These are phyloP conservation scores for Dicranocentrus wangi DNA, from an alignment of 2,888 invertebrate genomes.

Conservation along the genomic window DNA sequence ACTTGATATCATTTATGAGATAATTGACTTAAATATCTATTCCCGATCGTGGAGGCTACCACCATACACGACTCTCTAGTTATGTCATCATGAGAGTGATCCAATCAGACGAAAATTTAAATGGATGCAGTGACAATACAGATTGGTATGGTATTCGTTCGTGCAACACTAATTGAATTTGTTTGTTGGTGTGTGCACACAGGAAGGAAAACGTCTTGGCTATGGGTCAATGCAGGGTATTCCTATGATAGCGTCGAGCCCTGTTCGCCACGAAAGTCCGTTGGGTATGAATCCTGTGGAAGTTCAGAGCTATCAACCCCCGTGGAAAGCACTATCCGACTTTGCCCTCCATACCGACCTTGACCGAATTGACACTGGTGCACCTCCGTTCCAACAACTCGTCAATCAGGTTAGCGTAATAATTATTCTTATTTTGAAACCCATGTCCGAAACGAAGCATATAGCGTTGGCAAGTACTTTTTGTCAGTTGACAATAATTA, in stretches of 20 bases:
- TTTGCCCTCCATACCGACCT: conserved; percentile 96
- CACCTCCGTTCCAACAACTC: conserved; percentile 95
- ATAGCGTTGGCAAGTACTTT: neutral
- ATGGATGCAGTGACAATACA: neutral
- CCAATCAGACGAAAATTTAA: conserved; percentile 25
- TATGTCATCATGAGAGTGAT: no score
- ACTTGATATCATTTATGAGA: neutral
- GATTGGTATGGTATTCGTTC: neutral
- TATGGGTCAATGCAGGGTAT: conserved; percentile 97
- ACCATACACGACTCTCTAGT: neutral
- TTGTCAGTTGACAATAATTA: conserved; percentile 47
- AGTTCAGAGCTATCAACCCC: conserved; percentile 94
- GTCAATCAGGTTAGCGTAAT: conserved; percentile 87
- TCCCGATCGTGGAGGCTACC: conserved; percentile 7
- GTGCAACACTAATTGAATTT: neutral
- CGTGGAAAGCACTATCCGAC: conserved; percentile 97
- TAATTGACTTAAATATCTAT: conserved; percentile 53
- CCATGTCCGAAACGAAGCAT: no score
- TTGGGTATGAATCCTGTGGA: conserved; percentile 91
- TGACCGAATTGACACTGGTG: conserved; percentile 87
- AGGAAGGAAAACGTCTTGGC: conserved; percentile 86
- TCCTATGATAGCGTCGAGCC: conserved; percentile 97
- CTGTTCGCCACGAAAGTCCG: conserved; percentile 91
- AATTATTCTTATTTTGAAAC: neutral
- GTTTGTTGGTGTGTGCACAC: neutral